phyloP scores from a whole-genome alignment of 2,113 vertebrate species.

The Serilophus lunatus region DNA sequence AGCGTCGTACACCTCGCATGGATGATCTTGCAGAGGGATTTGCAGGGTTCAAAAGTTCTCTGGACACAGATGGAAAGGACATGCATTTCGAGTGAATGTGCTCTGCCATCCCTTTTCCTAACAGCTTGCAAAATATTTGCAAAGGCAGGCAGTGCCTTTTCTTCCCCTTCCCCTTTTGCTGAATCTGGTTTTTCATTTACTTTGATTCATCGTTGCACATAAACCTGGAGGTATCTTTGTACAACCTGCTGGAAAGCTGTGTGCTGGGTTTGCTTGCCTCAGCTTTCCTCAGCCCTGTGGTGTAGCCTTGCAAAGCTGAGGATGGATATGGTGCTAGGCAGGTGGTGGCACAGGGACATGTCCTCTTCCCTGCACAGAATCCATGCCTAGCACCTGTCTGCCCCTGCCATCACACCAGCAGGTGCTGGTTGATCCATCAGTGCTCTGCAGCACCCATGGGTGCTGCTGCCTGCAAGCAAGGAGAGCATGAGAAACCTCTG shows the following conservation, averaged over 20 bases:
- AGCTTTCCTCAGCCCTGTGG: neutral
- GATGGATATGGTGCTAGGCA: neutral
- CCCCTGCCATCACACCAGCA: neutral
- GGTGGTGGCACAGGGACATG: no score
- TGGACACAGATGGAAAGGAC: neutral
- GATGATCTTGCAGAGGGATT: constrained; percentile 46
- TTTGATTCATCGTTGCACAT: neutral
- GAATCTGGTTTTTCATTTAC: neutral
- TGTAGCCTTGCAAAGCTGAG: neutral
- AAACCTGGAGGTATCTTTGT: neutral
- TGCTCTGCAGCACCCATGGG: neutral
- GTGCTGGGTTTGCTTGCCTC: neutral
- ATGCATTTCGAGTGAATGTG: neutral
- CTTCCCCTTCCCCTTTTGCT: neutral
- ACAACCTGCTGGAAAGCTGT: neutral
- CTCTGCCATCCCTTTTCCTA: neutral
- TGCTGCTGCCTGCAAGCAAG: neutral
- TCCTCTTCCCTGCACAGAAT: neutral
- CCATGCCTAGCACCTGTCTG: neutral
- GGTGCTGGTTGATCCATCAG: fast-evolving
- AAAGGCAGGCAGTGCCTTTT: neutral
- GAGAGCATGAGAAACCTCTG: neutral
- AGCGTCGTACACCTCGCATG: neutral
- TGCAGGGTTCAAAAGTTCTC: constrained; percentile 23
- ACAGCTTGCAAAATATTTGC: constrained; percentile 3